Percentiles rank a stretch among this genome's conserved stretches.
phyloP scores from a whole-genome alignment of 2,888 invertebrate genomes.

The Cosmia trapezina region DNA sequence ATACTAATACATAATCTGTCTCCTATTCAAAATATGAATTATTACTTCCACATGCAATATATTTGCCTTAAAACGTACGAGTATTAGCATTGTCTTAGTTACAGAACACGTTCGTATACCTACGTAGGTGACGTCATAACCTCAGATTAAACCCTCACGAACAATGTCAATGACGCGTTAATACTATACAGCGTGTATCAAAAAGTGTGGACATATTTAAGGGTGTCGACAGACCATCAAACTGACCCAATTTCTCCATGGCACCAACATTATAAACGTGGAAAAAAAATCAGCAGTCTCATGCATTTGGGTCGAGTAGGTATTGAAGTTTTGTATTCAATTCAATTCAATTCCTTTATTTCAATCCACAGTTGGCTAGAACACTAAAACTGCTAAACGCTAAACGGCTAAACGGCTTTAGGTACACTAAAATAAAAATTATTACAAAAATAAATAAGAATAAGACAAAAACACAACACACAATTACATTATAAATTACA shows the following conservation, averaged over 20 bases:
- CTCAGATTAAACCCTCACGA: constrained; percentile 36
- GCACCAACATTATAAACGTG: too few relatives aligned
- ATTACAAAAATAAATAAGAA: too few relatives aligned
- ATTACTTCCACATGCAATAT: constrained; percentile 1
- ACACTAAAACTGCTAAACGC: too few relatives aligned
- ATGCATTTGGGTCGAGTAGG: too few relatives aligned
- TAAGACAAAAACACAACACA: too few relatives aligned
- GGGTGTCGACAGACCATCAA: background rate
- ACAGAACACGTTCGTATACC: constrained; percentile 12
- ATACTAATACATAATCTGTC: background rate
- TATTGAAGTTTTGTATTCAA: too few relatives aligned
- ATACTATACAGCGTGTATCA: constrained; percentile 13
- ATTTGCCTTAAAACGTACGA: constrained; percentile 11
- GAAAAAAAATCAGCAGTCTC: too few relatives aligned
- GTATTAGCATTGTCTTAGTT: constrained; percentile 23
- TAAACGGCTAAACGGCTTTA: too few relatives aligned
- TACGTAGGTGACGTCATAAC: constrained; percentile 30
- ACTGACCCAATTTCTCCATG: background rate
- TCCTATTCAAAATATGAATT: background rate
- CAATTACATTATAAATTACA: too few relatives aligned
- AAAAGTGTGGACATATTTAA: background rate
- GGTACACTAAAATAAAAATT: too few relatives aligned
- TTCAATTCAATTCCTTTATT: too few relatives aligned
- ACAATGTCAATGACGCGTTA: constrained; percentile 46
- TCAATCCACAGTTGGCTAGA: too few relatives aligned